Conservation (phyloP, 2,797 vertebrate genomes). For the Gallinago nigripennis region DNA sequence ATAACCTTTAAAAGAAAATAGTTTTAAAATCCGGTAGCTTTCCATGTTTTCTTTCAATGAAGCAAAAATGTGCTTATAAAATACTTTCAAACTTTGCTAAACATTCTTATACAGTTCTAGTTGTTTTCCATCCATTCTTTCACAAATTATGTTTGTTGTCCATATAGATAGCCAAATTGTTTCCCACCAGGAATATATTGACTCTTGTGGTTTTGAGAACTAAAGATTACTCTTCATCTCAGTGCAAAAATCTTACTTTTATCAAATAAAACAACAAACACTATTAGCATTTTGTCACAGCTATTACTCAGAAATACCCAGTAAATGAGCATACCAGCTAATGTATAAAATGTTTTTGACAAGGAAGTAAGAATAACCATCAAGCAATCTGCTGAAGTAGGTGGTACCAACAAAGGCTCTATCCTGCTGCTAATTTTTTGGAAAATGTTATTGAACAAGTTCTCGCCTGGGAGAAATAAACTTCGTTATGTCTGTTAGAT, state of each 20-base stretch:
- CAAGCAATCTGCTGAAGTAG: not conserved
- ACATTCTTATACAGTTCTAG: not conserved
- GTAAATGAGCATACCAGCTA: not conserved
- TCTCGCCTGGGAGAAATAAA: not conserved
- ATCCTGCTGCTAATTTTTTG: not conserved
- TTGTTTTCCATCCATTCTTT: not conserved
- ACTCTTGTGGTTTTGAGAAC: not conserved
- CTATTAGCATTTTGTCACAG: not conserved
- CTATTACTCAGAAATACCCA: not conserved
- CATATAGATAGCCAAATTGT: not conserved
- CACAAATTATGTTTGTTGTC: not conserved
- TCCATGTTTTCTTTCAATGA: not conserved
- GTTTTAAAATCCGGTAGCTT: not conserved
- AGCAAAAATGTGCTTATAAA: not conserved
- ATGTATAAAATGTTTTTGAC: not conserved
- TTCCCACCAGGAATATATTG: not conserved
- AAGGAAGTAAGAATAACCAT: not conserved
- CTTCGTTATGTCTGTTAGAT: not conserved
- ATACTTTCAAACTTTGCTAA: not conserved
- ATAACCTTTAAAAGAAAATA: not conserved
- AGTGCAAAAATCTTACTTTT: not conserved
- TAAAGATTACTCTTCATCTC: not conserved
- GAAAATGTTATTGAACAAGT: not conserved
- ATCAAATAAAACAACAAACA: not conserved
- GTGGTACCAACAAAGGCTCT: not conserved